These are phyloP conservation scores for Tragelaphus scriptus DNA, from an alignment of 2,113 vertebrate genomes.

Conservation along the genomic window DNA sequence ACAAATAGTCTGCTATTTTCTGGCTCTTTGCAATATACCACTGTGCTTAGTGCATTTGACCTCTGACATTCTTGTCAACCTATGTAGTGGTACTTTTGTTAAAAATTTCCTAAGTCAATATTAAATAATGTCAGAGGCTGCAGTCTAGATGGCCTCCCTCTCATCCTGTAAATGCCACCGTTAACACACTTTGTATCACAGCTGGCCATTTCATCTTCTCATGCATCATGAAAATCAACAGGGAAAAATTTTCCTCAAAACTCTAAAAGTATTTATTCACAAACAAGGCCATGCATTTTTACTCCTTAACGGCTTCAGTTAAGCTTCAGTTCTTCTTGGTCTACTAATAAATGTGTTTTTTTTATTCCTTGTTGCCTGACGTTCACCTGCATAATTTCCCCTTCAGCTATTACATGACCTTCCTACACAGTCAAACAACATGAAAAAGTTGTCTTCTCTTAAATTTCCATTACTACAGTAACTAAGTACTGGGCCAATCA, in stretches of 20 bases:
- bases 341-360: not conserved
- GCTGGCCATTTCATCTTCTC: not conserved
- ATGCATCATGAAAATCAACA: not conserved
- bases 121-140: conserved; percentile 13
- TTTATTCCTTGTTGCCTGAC: not conserved
- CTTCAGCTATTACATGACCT: not conserved
- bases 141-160: not conserved
- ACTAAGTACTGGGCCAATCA: too few species aligned
- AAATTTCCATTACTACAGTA: too few species aligned
- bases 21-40: not conserved
- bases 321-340: not conserved
- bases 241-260: not conserved
- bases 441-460: not conserved
- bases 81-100: not conserved
- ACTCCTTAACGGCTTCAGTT: not conserved
- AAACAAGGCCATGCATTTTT: not conserved
- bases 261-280: not conserved
- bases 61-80: conserved; percentile 10
- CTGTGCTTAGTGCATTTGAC: not conserved
- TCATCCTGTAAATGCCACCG: not conserved
- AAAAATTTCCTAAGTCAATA: not conserved
- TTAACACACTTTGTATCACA: not conserved
- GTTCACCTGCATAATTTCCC: not conserved
- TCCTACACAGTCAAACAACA: not conserved
- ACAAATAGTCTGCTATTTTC: not conserved